Evolutionary conservation across 2,797 vertebrate species (phyloP), one percentile per base, ranked within the genome.

Genomic region (Caiman crocodilus): DNA sequence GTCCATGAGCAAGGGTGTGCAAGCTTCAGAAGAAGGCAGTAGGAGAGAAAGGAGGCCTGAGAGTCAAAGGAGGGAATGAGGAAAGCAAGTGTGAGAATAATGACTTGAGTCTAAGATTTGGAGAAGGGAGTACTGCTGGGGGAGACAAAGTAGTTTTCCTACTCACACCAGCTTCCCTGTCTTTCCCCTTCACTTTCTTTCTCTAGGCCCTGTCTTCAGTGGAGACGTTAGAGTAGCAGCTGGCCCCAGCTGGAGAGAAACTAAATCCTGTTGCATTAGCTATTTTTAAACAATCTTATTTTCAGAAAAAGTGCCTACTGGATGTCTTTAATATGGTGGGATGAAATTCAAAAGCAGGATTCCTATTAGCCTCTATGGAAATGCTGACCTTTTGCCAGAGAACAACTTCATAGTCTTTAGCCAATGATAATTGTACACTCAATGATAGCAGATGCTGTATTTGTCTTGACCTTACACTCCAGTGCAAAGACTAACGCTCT

Each of bases 381-480:
- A 80, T 28, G 50, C 35, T 81, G 30, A 89, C 84, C 20, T 50
- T 50, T 50, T 84, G 35, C 83, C 79, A 12, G 61, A 84, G 30
- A 6, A 85, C 28, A 86, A 32, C 67, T 82, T 65, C 20, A 2
- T 61, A 80, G 75, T 25, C 30, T 88, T 85, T 93, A 86, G 55
- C 65, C 61, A 6, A 14, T 87, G 75, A 4, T 93, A 94, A 89
- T 90, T 90, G 30, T 67, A n/a, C 25, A 25, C 82, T 77, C 56
- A 7, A 0, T 83, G 57, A 74, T 82, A 76, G 59, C 74, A 84
- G 81, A 80, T 88, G 83, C 35, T 96, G 78, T 14, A 2, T 88
- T 89, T 81, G 20, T 71, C 63, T 79, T 92, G 82, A 60, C 81
- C 77, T 89, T 90, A 50, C 7, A 57, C 63, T 94, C 76, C 83